Conservation (phyloP, 2,797 vertebrate genomes). For the Labeo calbasu region DNA sequence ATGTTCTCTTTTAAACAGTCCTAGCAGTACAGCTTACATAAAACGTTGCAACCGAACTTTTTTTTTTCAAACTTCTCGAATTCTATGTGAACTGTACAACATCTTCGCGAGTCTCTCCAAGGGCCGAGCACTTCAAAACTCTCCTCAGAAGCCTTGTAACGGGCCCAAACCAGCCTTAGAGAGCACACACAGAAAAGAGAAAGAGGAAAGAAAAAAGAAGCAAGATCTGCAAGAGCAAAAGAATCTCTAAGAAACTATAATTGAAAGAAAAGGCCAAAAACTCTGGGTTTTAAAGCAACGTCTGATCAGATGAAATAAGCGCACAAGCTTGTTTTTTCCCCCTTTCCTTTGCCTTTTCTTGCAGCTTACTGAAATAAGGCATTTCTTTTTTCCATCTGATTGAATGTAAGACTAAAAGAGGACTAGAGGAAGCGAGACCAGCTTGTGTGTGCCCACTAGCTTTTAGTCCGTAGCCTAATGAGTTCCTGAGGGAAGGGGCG, state of each 20-base stretch:
- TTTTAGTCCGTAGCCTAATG: slow-evolving; percentile 91
- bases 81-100: slow-evolving; percentile 57
- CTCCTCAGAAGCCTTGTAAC: slow-evolving; percentile 78
- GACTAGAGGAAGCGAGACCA: slow-evolving; percentile 76
- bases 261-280: slow-evolving; percentile 74
- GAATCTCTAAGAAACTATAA: slow-evolving; percentile 72
- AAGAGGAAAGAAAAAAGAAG: slow-evolving; percentile 59
- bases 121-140: slow-evolving; percentile 80
- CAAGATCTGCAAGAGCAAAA: slow-evolving; percentile 61
- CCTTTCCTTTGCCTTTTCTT: slow-evolving; percentile 62
- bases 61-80: slow-evolving; percentile 54
- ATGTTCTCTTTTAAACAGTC: slow-evolving; percentile 38
- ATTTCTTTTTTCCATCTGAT: slow-evolving; percentile 76
- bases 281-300: slow-evolving; percentile 68
- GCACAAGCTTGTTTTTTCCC: slow-evolving; percentile 56
- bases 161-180: slow-evolving; percentile 74
- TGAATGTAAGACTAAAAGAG: slow-evolving; percentile 80
- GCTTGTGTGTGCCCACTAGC: slow-evolving; percentile 81
- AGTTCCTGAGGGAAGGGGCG: slow-evolving; percentile 95
- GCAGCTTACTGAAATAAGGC: slow-evolving; percentile 74
- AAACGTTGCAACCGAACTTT: slow-evolving; percentile 45
- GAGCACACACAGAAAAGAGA: slow-evolving; percentile 53
- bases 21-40: slow-evolving; percentile 34
- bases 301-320: slow-evolving; percentile 80
- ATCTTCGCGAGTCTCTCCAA: slow-evolving; percentile 73